These are phyloP conservation scores for Bucco capensis DNA, from an alignment of 2,113 vertebrate species.

Conservation along the genomic window DNA sequence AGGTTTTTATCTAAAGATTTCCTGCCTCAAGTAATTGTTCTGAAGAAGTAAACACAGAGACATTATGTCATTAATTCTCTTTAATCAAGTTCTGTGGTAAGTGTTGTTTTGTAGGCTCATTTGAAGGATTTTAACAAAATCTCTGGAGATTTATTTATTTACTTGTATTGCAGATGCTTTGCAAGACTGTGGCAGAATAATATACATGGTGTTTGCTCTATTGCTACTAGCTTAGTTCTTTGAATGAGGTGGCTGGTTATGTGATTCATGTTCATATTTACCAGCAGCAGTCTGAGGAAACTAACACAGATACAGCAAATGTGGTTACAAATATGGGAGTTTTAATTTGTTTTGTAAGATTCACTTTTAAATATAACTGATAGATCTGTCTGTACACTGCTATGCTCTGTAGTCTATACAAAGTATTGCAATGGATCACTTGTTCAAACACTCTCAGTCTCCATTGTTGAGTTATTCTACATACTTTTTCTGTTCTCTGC, in stretches of 20 bases:
- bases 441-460: neutral
- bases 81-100: conserved; percentile 9
- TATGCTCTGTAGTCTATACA: neutral
- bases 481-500: neutral
- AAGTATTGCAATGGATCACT: neutral
- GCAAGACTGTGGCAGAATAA: neutral
- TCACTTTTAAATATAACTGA: neutral
- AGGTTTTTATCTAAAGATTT: conserved; percentile 65
- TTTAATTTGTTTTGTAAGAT: neutral
- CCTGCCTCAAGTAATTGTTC: conserved; percentile 54
- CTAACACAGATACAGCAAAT: neutral
- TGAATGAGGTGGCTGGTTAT: neutral
- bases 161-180: neutral
- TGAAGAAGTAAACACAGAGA: conserved; percentile 25
- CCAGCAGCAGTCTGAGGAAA: neutral
- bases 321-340: neutral
- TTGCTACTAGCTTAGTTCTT: neutral
- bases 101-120: conserved; percentile 6
- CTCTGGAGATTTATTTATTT: neutral
- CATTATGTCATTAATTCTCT: conserved; percentile 40
- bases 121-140: neutral
- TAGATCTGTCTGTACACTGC: neutral
- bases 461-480: neutral
- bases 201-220: neutral
- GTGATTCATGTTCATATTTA: neutral